These are phyloP conservation scores for Perca fluviatilis DNA, from an alignment of 2,113 vertebrate genomes.

Conservation along the genomic window DNA sequence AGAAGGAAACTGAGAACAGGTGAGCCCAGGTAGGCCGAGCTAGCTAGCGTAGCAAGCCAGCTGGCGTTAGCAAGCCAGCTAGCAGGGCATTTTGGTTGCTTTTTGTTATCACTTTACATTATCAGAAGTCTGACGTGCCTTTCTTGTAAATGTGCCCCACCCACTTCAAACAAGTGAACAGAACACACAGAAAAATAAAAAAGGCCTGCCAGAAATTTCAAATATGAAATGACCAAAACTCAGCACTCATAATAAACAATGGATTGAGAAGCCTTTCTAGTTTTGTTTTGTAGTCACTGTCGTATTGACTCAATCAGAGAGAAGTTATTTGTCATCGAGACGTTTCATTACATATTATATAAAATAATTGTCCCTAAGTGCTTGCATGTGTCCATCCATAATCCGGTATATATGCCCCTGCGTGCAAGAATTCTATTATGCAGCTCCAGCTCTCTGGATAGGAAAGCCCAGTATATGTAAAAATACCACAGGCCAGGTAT, in stretches of 20 bases:
- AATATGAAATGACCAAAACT: background rate
- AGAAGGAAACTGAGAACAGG: too few species aligned
- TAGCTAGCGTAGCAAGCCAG: too few species aligned
- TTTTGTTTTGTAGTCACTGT: background rate
- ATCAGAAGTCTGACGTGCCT: too few species aligned
- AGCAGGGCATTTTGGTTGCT: too few species aligned
- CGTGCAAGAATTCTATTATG: conserved; percentile 6
- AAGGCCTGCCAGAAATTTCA: background rate
- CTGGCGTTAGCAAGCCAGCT: too few species aligned
- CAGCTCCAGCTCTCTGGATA: background rate
- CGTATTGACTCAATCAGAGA: background rate
- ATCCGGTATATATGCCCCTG: background rate
- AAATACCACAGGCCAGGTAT: conserved; percentile 16
- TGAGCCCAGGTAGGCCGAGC: too few species aligned
- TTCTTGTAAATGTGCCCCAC: background rate
- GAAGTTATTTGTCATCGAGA: background rate
- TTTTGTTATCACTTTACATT: too few species aligned
- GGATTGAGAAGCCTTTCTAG: background rate
- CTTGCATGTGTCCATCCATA: background rate
- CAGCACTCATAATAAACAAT: background rate
- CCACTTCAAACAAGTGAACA: background rate
- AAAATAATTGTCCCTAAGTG: background rate
- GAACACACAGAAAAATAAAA: background rate
- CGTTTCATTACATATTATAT: background rate
- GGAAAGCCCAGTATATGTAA: background rate